A percentile compares a stretch with the other conserved stretches of the same genome.
Evolutionary conservation across 1,140 invertebrate genomes (phyloP).

Genomic region (Anastrepha obliqua): DNA sequence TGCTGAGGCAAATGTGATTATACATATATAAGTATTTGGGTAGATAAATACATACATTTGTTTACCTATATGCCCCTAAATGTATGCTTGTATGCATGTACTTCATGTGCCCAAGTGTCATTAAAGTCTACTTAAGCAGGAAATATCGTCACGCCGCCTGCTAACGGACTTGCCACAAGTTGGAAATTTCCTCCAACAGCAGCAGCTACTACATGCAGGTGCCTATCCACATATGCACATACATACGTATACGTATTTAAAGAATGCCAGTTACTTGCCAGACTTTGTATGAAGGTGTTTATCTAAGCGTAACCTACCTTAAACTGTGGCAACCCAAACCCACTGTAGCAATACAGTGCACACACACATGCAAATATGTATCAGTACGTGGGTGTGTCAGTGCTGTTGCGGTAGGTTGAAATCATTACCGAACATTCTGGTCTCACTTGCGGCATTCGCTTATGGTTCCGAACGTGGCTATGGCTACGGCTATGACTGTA

Average conservation of each 20-base stretch:
- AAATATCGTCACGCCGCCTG: constrained; percentile 38
- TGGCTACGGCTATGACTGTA: not conserved
- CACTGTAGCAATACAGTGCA: not conserved
- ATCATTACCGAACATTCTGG: constrained; percentile 37
- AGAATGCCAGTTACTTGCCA: not conserved
- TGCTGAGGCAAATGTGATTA: not conserved
- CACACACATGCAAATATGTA: not conserved
- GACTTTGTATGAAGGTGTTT: not conserved
- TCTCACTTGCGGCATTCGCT: constrained; percentile 42
- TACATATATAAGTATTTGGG: not conserved
- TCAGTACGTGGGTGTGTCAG: not conserved
- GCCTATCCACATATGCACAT: not conserved
- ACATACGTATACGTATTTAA: not conserved
- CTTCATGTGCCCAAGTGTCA: not conserved
- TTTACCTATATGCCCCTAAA: not conserved
- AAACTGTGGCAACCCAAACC: constrained; percentile 1
- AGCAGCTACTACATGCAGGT: not conserved
- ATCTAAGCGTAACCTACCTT: constrained; percentile 16
- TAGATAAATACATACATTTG: not conserved
- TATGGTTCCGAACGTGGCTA: not conserved
- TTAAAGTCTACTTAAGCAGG: constrained; percentile 51
- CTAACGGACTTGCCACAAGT: not conserved
- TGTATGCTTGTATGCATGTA: not conserved
- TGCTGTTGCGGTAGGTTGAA: constrained; percentile 28
- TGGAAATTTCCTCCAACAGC: not conserved